phyloP scores from a whole-genome alignment of 2,888 invertebrate genomes.

The Mellilla xanthometata region DNA sequence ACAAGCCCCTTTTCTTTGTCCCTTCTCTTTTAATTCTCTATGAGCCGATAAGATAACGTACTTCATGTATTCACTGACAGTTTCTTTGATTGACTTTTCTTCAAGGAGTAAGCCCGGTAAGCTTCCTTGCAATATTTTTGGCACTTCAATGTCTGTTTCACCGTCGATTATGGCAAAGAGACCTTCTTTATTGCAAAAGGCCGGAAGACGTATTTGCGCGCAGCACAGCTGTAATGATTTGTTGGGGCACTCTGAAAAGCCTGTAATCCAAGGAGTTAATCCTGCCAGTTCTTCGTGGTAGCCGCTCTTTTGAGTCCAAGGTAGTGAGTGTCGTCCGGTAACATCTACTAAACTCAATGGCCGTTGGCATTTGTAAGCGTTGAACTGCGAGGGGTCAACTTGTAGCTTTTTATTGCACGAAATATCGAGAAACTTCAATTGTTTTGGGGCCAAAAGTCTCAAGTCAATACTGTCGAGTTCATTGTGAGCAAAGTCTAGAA shows the following conservation, averaged over 20 bases:
- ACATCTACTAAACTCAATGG: conserved; percentile 93
- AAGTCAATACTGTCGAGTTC: conserved; percentile 91
- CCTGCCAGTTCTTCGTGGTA: conserved; percentile 82
- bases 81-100: conserved; percentile 91
- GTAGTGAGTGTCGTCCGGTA: conserved; percentile 89
- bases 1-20: conserved; percentile 88
- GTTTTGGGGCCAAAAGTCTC: conserved; percentile 89
- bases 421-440: conserved; percentile 92
- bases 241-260: conserved; percentile 93
- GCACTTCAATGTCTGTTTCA: conserved; percentile 87
- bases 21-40: conserved; percentile 88
- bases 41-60: conserved; percentile 92
- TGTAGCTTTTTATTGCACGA: conserved; percentile 92
- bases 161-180: conserved; percentile 93
- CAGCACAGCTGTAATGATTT: conserved; percentile 88
- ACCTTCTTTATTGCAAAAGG: conserved; percentile 91
- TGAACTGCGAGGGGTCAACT: conserved; percentile 92
- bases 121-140: conserved; percentile 87
- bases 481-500: conserved; percentile 93
- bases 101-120: conserved; percentile 91
- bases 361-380: conserved; percentile 89
- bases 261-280: conserved; percentile 88
- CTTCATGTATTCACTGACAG: conserved; percentile 91
- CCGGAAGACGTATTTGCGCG: conserved; percentile 89
- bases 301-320: conserved; percentile 76